Evolutionary conservation across 2,113 vertebrate species (phyloP), one percentile per base, ranked within the genome.

Genomic region (Trogon surrucura): DNA sequence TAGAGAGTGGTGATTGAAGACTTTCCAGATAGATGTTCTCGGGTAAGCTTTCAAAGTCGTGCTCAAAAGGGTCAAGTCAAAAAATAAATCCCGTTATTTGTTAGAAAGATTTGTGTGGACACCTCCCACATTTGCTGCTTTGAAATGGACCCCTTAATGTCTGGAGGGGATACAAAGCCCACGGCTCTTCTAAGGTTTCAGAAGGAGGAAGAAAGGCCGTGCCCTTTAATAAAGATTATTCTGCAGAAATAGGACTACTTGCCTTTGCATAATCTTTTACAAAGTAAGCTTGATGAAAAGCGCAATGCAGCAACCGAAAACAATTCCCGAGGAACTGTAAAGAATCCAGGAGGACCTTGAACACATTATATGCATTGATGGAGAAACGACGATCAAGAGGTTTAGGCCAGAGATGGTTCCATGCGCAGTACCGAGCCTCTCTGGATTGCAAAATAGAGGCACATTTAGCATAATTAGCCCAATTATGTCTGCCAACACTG

Each of bases 131-230:
- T 17, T 34, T 80, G 58, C 56, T 62, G 51, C 95, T 96, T 91
- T 96, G 95, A 95, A 96, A 95, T 85, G 74, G 88, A 94, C 73
- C 18, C 86, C n/a, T 81, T 64, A 20, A 72, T 80, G 87, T 82
- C 82, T 95, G 53, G 26, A 80, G 69, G 88, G 56, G 58, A 95
- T 64, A 58, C 30, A 80, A 85, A 95, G 79, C 47, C 62, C 51
- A 51, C 32, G 47, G 69, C 48, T 72, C 87, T 90, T 93, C 92
- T 89, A 85, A 80, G 41, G 72, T 95, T 95, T 95, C 95, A 96
- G 79, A 45, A 92, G 51, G 58, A 95, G 66, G 88, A 94, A 93
- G 85, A 94, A 95, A 93, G 89, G 70, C 38, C 32, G 6, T 69
- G 93, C 94, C 70, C 92, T 80, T 64, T 79, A 94, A 84, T 86